These are phyloP conservation scores for Ischnura elegans DNA, from an alignment of 2,888 invertebrate species.

Conservation along the genomic window DNA sequence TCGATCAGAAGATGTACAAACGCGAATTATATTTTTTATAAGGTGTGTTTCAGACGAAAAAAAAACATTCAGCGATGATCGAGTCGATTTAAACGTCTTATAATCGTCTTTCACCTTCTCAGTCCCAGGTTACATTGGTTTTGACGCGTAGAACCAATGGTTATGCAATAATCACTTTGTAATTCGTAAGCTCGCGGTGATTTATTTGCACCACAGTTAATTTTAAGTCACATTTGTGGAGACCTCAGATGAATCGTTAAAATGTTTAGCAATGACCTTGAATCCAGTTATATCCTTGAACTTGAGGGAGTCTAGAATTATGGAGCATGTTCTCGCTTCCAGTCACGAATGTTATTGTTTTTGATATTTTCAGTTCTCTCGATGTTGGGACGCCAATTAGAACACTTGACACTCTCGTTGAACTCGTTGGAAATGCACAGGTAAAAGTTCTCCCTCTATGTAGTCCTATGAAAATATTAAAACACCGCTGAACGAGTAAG, in stretches of 20 bases:
- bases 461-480: neutral
- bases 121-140: neutral
- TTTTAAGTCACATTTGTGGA: neutral
- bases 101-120: neutral
- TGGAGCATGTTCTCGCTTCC: neutral
- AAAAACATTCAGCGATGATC: neutral
- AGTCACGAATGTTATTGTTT: neutral
- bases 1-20: neutral
- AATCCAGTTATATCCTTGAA: neutral
- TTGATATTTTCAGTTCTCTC: neutral
- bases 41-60: neutral
- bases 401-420: neutral
- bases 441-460: neutral
- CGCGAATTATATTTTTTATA: neutral
- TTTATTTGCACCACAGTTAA: neutral
- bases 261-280: neutral
- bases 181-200: neutral
- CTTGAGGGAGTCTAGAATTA: neutral
- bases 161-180: neutral
- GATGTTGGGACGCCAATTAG: too few species aligned
- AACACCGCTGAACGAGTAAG: neutral
- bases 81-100: neutral
- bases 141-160: neutral
- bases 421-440: neutral
- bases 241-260: neutral